Conservation (phyloP, 2,797 vertebrate genomes). For the Gymnoscopelus microlampas region DNA sequence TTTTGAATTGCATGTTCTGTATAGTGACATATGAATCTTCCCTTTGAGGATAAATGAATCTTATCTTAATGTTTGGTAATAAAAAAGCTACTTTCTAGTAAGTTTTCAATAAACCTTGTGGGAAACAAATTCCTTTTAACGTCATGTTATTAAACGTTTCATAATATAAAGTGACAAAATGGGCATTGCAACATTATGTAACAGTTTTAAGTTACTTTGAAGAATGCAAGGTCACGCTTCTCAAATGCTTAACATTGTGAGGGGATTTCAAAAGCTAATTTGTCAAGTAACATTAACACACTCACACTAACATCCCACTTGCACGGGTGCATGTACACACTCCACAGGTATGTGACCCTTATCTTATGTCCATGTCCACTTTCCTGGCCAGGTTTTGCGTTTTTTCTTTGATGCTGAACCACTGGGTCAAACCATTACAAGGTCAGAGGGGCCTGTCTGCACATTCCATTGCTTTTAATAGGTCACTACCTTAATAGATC, state of each 20-base stretch:
- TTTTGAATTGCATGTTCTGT: too few species aligned
- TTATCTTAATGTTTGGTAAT: constrained; percentile 41
- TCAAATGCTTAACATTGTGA: too few species aligned
- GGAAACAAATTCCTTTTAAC: neutral
- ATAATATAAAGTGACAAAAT: constrained; percentile 17
- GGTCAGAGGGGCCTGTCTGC: constrained; percentile 63
- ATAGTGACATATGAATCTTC: too few species aligned
- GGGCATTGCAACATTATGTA: neutral
- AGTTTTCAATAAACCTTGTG: neutral
- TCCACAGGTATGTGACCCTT: constrained; percentile 53
- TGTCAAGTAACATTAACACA: too few species aligned
- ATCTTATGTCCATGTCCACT: constrained; percentile 16
- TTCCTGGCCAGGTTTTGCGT: neutral
- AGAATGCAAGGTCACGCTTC: neutral
- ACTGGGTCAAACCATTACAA: constrained; percentile 63
- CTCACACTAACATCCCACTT: too few species aligned
- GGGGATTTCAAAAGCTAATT: too few species aligned
- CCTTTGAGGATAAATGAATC: too few species aligned
- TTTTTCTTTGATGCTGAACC: constrained; percentile 50
- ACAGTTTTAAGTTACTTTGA: constrained; percentile 8
- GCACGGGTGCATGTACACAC: too few species aligned
- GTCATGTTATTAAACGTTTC: constrained; percentile 15
- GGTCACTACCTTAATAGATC: constrained; percentile 62
- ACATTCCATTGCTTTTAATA: constrained; percentile 79
- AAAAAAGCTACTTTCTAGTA: constrained; percentile 16